Evolutionary conservation across 2,113 vertebrate genomes (phyloP), one percentile per base, ranked within the genome.

Genomic region (Hemichromis elongatus): DNA sequence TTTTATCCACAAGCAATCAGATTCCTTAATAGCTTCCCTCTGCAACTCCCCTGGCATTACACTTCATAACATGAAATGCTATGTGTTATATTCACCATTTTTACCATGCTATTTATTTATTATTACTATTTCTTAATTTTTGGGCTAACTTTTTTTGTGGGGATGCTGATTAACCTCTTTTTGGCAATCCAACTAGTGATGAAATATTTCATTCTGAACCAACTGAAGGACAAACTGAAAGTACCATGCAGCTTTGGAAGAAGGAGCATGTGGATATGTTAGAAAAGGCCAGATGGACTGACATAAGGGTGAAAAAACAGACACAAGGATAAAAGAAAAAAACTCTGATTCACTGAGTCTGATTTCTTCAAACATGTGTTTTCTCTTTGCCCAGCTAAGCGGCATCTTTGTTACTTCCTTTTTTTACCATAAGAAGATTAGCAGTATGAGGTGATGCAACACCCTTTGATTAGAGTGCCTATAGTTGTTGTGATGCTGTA

Each of bases 371-470:
- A 78, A 78, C 12, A 79, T 83, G 80, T 82, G 42, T 84, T 84
- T 87, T 56, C 45, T 80, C 24, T 52, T 79, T 85, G 24, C 78
- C 30, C 55, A 59, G 66, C 79, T 86, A 80, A 85, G 85, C 40
- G 78, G 57, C 53, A 81, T 82, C 61, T 80, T 61, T 88, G 78
- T 81, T 70, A 16, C 83, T 53, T 79, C 47, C 21, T 77, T 92
- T 81, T 81, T 63, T 79, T 16, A 45, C 30, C 12, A 35, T 91
- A 89, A 88, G 86, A 84, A 86, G 91, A 91, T 93, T 90, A 93
- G 50, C 86, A 50, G 21, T 63, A 77, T 83, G 79, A 86, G 70
- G 77, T 86, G 82, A 91, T 28, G 80, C 81, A 91, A 88, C 80
- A 79, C 4, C 42, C 75, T 54, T 75, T 84, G 89, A 89, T 89